Evolutionary conservation across 1,140 invertebrate genomes (phyloP).

Genomic region (Heliconius nattereri): DNA sequence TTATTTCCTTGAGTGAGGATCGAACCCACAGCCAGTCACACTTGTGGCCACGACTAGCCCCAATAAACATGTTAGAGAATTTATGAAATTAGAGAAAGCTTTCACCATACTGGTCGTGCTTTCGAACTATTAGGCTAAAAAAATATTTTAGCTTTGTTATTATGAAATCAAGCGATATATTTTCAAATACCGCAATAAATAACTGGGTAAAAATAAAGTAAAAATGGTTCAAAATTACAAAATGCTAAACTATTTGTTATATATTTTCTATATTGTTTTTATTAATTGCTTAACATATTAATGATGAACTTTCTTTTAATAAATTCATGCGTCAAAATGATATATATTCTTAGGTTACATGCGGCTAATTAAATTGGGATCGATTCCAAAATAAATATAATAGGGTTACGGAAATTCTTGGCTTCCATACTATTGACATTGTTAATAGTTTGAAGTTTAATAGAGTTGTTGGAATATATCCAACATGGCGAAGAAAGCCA

Average conservation of each 20-base stretch:
- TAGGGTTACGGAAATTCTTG: not conserved
- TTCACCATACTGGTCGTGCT: not conserved
- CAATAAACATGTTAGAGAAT: not conserved
- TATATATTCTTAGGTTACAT: not conserved
- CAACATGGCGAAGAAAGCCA: conserved; percentile 1
- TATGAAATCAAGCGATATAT: not conserved
- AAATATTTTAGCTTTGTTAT: not conserved
- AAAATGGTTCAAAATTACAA: no score
- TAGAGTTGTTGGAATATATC: conserved; percentile 31
- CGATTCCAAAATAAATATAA: not conserved
- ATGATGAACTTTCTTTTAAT: no score
- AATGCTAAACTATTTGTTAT: no score
- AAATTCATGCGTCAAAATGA: not conserved
- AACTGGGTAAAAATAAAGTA: no score
- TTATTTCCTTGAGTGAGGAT: not conserved
- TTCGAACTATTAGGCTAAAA: not conserved
- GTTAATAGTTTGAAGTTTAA: conserved; percentile 3
- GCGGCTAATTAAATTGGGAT: not conserved
- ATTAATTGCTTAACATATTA: no score
- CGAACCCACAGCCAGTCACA: not conserved
- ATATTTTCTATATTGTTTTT: no score
- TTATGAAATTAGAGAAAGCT: no score
- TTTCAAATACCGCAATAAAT: not conserved
- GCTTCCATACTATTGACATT: conserved; percentile 13
- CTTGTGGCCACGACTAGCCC: not conserved